A percentile compares a stretch with the other conserved stretches of the same genome.
phyloP scores from a whole-genome alignment of 1,140 invertebrate species.

The Caenorhabditis latens region DNA sequence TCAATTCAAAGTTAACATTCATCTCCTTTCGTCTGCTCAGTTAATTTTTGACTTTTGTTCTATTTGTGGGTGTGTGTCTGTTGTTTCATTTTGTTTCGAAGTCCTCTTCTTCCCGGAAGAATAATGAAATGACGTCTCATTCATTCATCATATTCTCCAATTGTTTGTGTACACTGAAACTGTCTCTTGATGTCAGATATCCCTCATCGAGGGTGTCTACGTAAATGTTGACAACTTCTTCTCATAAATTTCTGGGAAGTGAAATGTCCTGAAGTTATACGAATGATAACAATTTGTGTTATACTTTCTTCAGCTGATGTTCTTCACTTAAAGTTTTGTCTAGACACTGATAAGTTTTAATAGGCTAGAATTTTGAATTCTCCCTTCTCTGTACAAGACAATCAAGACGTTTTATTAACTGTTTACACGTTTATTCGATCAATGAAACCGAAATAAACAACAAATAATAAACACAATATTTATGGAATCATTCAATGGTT shows the following conservation, averaged over 20 bases:
- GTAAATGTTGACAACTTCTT: not conserved
- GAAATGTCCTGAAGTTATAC: too few species aligned
- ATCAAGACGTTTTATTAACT: constrained; percentile 3
- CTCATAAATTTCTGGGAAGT: not conserved
- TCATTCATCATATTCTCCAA: not conserved
- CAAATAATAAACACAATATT: not conserved
- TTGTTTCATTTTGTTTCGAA: constrained; percentile 1
- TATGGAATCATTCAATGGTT: not conserved
- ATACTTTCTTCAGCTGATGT: too few species aligned
- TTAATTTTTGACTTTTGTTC: constrained; percentile 9
- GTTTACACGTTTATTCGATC: constrained; percentile 15
- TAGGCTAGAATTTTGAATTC: too few species aligned
- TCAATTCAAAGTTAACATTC: not conserved
- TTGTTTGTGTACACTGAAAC: not conserved
- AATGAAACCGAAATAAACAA: constrained; percentile 21
- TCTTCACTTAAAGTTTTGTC: too few species aligned
- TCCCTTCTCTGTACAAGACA: too few species aligned
- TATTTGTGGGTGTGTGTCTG: not conserved
- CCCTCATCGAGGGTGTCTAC: not conserved
- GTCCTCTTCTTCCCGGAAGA: not conserved
- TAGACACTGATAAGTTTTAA: too few species aligned
- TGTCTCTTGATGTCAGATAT: not conserved
- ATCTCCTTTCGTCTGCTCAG: not conserved
- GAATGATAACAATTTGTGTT: too few species aligned
- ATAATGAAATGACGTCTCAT: not conserved